A percentile compares a stretch with the other conserved stretches of the same genome.
Evolutionary conservation across 23 tunicate species (phyloP).

Genomic region (Ciona savignyi): DNA sequence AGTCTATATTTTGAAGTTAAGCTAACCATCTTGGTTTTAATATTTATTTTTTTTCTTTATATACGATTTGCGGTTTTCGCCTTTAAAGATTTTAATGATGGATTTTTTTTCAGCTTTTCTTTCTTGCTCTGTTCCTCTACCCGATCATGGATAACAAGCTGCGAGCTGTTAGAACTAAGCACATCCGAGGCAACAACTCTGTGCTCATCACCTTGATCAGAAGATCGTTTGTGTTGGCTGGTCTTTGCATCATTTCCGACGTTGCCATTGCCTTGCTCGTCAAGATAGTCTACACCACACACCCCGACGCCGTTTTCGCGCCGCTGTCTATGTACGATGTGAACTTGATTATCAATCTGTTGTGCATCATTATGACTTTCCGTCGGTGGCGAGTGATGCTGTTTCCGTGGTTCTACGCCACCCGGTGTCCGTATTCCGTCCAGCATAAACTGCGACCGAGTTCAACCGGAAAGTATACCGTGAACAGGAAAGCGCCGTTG

Average conservation of each 20-base stretch:
- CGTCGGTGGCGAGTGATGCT: conserved; percentile 72
- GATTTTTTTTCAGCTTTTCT: conserved; percentile 49
- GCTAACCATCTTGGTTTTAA: background rate
- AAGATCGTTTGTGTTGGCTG: conserved; percentile 66
- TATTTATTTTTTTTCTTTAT: too few species aligned
- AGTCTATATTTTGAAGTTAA: too few species aligned
- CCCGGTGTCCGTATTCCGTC: background rate
- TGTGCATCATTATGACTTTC: conserved; percentile 70
- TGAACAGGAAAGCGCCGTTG: conserved; percentile 1
- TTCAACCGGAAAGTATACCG: background rate
- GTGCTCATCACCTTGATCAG: conserved; percentile 56
- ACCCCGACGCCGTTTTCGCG: conserved; percentile 75
- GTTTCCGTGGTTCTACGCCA: conserved; percentile 65
- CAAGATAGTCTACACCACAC: conserved; percentile 24
- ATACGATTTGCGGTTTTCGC: too few species aligned
- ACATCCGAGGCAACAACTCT: conserved; percentile 40
- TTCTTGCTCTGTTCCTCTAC: conserved; percentile 70
- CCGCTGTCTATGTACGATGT: conserved; percentile 83
- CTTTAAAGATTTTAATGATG: too few species aligned
- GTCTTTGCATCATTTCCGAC: conserved; percentile 76
- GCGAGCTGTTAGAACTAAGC: conserved; percentile 48
- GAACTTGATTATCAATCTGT: conserved; percentile 53
- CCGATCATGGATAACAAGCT: conserved; percentile 93
- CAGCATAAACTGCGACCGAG: background rate
- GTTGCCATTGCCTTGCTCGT: conserved; percentile 67